phyloP scores from a whole-genome alignment of 2,797 vertebrate species.

The Scomberomorus guttatus region DNA sequence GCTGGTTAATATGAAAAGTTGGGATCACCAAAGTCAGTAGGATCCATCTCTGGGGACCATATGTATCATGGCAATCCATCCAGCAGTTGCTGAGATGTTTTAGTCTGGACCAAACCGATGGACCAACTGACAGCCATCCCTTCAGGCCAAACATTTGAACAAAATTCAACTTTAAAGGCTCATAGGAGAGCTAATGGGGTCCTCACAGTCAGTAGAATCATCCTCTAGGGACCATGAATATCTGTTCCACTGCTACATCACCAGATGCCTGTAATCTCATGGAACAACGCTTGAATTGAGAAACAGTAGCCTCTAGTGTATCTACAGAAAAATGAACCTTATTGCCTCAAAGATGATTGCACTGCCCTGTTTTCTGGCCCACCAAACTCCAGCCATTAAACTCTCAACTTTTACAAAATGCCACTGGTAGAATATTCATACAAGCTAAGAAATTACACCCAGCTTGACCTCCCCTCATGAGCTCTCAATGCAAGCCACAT shows the following conservation, averaged over 20 bases:
- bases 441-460: slow-evolving; percentile 25
- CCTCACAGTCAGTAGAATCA: too few species aligned
- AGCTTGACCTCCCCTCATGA: slow-evolving; percentile 17
- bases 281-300: too few species aligned
- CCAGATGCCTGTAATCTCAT: not conserved
- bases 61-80: too few species aligned
- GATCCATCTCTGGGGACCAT: not conserved
- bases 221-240: too few species aligned
- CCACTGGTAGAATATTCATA: slow-evolving; percentile 30
- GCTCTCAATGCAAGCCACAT: not conserved
- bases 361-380: not conserved
- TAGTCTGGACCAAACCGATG: too few species aligned
- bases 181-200: too few species aligned
- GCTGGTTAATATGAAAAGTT: too few species aligned
- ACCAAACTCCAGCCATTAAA: slow-evolving; percentile 8
- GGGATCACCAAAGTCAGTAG: not conserved
- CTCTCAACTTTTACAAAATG: slow-evolving; percentile 31
- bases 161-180: too few species aligned
- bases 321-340: too few species aligned
- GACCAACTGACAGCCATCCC: too few species aligned
- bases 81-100: too few species aligned
- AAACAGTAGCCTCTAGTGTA: not conserved
- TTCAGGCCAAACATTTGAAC: too few species aligned
- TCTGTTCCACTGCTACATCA: not conserved
- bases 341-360: not conserved